Conservation (phyloP, 2,797 vertebrate genomes). For the Tapirus indicus region DNA sequence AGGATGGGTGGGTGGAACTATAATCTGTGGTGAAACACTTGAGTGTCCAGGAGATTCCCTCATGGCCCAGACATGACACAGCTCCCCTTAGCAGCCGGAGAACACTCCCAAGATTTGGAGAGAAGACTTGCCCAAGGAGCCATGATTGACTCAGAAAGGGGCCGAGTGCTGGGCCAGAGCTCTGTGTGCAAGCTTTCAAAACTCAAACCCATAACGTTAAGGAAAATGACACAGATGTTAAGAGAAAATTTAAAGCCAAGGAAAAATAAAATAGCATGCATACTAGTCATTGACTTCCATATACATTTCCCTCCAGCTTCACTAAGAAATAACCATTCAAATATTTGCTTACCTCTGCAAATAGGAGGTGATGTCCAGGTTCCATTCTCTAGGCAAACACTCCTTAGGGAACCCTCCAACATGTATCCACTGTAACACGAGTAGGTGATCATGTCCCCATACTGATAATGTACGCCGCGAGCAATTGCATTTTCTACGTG, state of each 20-base stretch:
- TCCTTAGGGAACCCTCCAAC: slow-evolving; percentile 94
- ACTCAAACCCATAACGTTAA: background rate
- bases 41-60: background rate
- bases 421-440: slow-evolving; percentile 97
- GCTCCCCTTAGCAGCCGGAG: background rate
- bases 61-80: background rate
- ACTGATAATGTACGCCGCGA: slow-evolving; percentile 95
- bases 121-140: background rate
- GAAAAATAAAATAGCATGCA: background rate
- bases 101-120: background rate
- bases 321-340: background rate
- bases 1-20: background rate
- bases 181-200: slow-evolving; percentile 4
- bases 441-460: slow-evolving; percentile 96
- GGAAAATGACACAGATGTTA: background rate
- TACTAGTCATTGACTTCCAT: background rate
- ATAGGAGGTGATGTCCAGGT: slow-evolving; percentile 95
- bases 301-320: background rate
- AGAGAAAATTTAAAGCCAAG: slow-evolving; percentile 28
- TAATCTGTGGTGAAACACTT: background rate
- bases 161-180: background rate
- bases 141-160: background rate
- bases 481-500: slow-evolving; percentile 94
- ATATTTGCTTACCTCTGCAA: slow-evolving; percentile 93
- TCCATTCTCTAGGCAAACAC: slow-evolving; percentile 96